These are phyloP conservation scores for Alexandromys fortis DNA, from an alignment of 2,113 vertebrate species.

Conservation along the genomic window DNA sequence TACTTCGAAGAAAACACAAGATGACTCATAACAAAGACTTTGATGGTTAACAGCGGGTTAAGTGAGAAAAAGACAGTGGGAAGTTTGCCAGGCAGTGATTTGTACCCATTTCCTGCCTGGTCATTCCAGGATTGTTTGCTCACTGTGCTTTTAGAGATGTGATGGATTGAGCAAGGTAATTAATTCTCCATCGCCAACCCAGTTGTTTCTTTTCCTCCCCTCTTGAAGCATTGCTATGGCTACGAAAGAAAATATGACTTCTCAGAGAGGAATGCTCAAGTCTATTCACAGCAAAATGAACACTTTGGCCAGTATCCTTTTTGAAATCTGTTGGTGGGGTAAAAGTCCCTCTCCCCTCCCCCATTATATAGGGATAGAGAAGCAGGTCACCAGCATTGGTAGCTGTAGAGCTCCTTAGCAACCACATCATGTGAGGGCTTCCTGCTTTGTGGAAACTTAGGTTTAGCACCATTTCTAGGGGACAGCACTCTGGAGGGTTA, in stretches of 20 bases:
- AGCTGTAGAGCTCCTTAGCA: background rate
- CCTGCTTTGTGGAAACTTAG: background rate
- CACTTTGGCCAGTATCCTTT: slow-evolving; percentile 99
- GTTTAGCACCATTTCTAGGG: slow-evolving; percentile 21
- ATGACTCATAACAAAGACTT: slow-evolving; percentile 13
- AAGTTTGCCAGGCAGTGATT: slow-evolving; percentile 29
- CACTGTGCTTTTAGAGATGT: slow-evolving; percentile 37
- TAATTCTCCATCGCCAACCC: slow-evolving; percentile 76
- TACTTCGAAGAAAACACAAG: background rate
- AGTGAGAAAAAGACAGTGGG: background rate
- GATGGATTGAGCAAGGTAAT: slow-evolving; percentile 54
- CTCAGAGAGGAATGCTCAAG: slow-evolving; percentile 95
- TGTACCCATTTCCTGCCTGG: slow-evolving; percentile 57
- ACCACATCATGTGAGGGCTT: background rate
- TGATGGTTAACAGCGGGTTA: slow-evolving; percentile 15
- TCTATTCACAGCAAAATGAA: slow-evolving; percentile 99
- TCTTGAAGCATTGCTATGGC: slow-evolving; percentile 97
- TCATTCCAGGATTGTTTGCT: slow-evolving; percentile 41
- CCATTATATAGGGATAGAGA: too few species aligned
- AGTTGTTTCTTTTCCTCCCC: slow-evolving; percentile 52
- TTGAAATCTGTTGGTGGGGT: background rate
- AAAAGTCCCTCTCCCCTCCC: too few species aligned
- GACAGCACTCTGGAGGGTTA: background rate
- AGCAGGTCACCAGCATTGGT: background rate
- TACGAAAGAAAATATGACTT: slow-evolving; percentile 99